Evolutionary conservation across 2,888 invertebrate genomes (phyloP).

Genomic region (Opisthograptis luteolata): DNA sequence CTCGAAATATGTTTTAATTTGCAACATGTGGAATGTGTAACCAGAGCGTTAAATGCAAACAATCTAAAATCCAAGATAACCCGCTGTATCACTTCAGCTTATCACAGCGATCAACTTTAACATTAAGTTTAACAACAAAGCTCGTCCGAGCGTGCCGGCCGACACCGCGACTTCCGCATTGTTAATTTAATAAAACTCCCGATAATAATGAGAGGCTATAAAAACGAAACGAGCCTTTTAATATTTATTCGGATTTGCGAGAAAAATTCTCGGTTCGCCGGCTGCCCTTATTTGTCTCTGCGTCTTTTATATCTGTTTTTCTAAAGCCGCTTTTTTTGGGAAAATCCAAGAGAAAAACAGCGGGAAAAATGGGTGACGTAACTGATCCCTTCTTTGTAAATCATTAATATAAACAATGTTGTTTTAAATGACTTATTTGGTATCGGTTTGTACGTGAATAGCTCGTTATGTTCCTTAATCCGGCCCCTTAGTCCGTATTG

Average conservation of each 20-base stretch:
- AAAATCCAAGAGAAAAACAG: constrained; percentile 50
- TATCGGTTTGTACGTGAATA: constrained; percentile 21
- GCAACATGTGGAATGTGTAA: too few relatives aligned
- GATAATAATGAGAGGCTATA: constrained; percentile 53
- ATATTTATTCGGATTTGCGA: constrained; percentile 61
- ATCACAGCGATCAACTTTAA: background rate
- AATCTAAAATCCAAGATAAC: too few relatives aligned
- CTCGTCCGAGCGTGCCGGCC: background rate
- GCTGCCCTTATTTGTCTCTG: constrained; percentile 58
- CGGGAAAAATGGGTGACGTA: constrained; percentile 47
- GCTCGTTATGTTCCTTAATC: too few relatives aligned
- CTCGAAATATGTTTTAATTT: too few relatives aligned
- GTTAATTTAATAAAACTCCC: constrained; percentile 55
- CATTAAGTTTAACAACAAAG: constrained; percentile 16
- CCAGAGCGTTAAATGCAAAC: too few relatives aligned
- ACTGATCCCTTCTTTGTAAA: constrained; percentile 53
- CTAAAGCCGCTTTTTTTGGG: constrained; percentile 57
- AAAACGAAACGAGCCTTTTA: constrained; percentile 58
- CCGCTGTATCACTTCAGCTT: too few relatives aligned
- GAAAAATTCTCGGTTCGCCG: constrained; percentile 52
- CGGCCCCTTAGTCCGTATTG: too few relatives aligned
- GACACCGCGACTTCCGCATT: constrained; percentile 30
- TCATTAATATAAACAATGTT: constrained; percentile 56
- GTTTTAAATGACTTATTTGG: constrained; percentile 42
- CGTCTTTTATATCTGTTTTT: constrained; percentile 60